These are phyloP conservation scores for Ypsolopha scabrella DNA, from an alignment of 2,888 invertebrate species.

Conservation along the genomic window DNA sequence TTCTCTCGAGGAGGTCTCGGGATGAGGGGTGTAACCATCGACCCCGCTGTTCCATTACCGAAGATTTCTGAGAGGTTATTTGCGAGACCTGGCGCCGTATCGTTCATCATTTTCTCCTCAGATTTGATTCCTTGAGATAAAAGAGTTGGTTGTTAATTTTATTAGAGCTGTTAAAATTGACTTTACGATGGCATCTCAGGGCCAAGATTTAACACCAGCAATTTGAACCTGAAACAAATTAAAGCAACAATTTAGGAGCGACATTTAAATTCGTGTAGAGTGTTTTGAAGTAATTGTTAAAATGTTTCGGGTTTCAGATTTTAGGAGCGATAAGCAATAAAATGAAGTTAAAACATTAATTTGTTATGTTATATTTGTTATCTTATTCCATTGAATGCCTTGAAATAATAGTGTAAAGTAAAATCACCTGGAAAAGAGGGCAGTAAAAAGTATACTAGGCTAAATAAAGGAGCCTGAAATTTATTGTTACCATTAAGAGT, in stretches of 20 bases:
- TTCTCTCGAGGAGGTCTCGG: slow-evolving; percentile 27
- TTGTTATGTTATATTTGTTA: background rate
- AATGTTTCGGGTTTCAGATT: too few species aligned
- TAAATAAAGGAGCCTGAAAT: background rate
- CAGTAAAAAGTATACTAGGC: background rate
- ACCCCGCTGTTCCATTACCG: background rate
- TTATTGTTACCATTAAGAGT: too few species aligned
- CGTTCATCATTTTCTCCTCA: background rate
- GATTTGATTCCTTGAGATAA: background rate
- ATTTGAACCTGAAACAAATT: slow-evolving; percentile 51
- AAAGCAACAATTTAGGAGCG: slow-evolving; percentile 9
- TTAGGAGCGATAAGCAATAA: background rate
- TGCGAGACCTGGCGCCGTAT: background rate
- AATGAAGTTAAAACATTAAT: background rate
- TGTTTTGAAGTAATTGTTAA: background rate
- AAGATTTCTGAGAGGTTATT: background rate
- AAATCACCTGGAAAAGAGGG: background rate
- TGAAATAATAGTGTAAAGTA: background rate
- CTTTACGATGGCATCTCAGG: slow-evolving; percentile 11
- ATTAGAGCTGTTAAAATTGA: background rate
- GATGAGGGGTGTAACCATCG: too few species aligned
- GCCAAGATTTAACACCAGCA: slow-evolving; percentile 32
- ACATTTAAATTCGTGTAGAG: background rate
- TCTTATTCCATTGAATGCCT: background rate
- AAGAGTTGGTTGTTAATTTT: background rate